Base-by-base conservation (phyloP, 2,797 vertebrate genomes). In the Philypnodon macrostomus region DNA sequence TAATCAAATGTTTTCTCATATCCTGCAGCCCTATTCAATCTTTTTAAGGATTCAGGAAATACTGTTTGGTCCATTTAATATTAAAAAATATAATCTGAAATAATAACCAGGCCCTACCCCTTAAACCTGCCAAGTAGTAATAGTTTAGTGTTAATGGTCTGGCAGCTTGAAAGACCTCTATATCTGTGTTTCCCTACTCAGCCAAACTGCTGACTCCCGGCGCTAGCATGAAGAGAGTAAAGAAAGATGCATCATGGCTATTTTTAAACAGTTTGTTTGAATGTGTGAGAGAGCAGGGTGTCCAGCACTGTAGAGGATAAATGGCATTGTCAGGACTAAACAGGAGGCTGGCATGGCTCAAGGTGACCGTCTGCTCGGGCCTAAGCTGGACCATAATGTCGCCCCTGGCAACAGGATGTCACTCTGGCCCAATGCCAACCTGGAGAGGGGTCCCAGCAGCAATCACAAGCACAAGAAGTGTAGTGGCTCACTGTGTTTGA, bases 321-420 rank as follows among this genome's bases (percentile, higher is more conserved):
- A 87, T 86, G 84, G 67, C 52, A 52, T 74, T 84, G 84, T 87
- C 78, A 88, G 71, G 79, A 73, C 65, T 72, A 80, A 80, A 77
- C 69, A 75, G 79, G 83, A 79, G 80, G 77, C 71, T 87, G 79
- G 80, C 80, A 78, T 65, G 68, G 83, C 83, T 90, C 88, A 90
- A 91, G 89, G 89, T 91, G 89, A 91, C 88, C 82, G 87, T 87
- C 87, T 87, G 86, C 74, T 71, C 61, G 68, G 80, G 75, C 77
- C 81, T 82, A 77, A 36, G 73, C 75, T 62, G 59, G 70, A 80
- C 77, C 79, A 75, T 73, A 77, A 84, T 70, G 80, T 85, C 70
- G 81, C 87, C 84, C 80, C 80, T 88, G 88, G 88, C 88, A 88
- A 87, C 88, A 80, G 77, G 74, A 85, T 86, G 83, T 79, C 72